Percentiles rank a stretch among this genome's conserved stretches.
Evolutionary conservation across 2,888 invertebrate species (phyloP).

Genomic region (Tiliacea citrago): DNA sequence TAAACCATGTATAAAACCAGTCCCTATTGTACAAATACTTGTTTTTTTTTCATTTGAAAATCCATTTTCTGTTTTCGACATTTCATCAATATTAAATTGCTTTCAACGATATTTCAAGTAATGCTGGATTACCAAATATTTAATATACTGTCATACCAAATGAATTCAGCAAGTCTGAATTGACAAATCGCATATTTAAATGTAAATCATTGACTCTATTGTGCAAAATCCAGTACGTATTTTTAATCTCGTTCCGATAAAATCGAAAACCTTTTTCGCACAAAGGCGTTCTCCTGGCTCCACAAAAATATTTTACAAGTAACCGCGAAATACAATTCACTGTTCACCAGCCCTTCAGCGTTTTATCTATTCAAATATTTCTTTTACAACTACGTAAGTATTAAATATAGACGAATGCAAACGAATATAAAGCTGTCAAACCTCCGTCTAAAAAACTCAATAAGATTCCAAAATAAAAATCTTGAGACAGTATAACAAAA

Average conservation of each 20-base stretch:
- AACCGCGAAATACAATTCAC: constrained; percentile 42
- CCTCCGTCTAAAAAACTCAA: constrained; percentile 67
- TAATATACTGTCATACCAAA: constrained; percentile 24
- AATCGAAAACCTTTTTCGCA: constrained; percentile 35
- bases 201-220: constrained; percentile 30
- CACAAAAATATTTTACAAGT: constrained; percentile 31
- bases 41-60: background rate
- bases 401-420: constrained; percentile 53
- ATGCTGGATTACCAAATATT: constrained; percentile 1
- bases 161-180: constrained; percentile 26
- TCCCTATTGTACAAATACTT: background rate
- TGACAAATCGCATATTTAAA: constrained; percentile 37
- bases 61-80: background rate
- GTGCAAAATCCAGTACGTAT: constrained; percentile 26
- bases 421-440: constrained; percentile 65
- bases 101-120: constrained; percentile 9
- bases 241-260: constrained; percentile 39
- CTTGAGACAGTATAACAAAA: constrained; percentile 54
- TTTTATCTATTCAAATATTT: constrained; percentile 60
- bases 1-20: no score
- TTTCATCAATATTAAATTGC: background rate
- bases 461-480: constrained; percentile 67
- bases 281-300: constrained; percentile 11
- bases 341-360: constrained; percentile 30
- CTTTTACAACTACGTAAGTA: constrained; percentile 39